These are phyloP conservation scores for Saccopteryx bilineata DNA, from an alignment of 2,113 vertebrate genomes.

Conservation along the genomic window DNA sequence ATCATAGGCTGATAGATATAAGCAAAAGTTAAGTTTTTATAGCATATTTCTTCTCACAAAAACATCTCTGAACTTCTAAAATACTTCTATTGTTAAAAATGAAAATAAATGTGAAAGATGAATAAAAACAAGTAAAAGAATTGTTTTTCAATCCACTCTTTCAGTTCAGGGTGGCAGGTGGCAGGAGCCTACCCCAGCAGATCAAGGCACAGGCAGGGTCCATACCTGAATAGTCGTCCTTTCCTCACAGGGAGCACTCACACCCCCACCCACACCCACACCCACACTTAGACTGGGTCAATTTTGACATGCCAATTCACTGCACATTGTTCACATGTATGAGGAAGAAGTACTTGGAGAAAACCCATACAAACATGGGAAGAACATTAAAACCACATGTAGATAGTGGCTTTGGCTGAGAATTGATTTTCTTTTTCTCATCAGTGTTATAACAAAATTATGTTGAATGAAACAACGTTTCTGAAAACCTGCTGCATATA, in stretches of 20 bases:
- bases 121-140: neutral
- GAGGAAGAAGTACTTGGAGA: neutral
- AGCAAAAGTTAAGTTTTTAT: neutral
- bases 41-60: neutral
- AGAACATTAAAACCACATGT: neutral
- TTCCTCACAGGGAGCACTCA: neutral
- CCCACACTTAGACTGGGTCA: neutral
- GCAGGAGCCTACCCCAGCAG: no score
- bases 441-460: neutral
- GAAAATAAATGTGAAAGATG: neutral
- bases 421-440: neutral
- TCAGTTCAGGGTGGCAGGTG: neutral
- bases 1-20: neutral
- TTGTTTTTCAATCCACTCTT: neutral
- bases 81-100: neutral
- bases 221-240: neutral
- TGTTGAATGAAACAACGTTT: neutral
- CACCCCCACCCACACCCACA: neutral
- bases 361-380: neutral
- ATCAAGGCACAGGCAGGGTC: neutral
- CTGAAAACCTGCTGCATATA: neutral
- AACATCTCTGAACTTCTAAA: neutral
- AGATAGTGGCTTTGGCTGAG: neutral
- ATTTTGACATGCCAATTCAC: neutral
- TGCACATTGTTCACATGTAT: no score